Evolutionary conservation across 2,113 vertebrate genomes (phyloP), one percentile per base, ranked within the genome.

Genomic region (Macquaria australasica): DNA sequence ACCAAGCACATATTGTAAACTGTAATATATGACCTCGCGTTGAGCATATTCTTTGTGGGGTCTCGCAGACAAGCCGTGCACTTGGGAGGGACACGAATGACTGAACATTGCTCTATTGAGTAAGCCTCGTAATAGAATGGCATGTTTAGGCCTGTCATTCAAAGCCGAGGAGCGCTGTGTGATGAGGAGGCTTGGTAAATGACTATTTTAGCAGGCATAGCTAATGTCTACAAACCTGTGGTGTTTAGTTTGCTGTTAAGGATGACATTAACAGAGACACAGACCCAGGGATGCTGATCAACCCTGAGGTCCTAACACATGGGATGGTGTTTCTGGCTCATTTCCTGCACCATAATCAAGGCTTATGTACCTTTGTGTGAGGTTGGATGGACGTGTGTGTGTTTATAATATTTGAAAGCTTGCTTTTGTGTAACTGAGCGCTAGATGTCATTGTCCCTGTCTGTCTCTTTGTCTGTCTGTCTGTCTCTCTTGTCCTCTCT

Each of bases 221-320:
- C 88, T 94, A 95, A 95, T 94, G 87, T 93, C 90, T 91, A 90
- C 92, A 93, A 88, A 93, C 79, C 94, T 93, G 92, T 93, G 88
- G 91, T 95, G 89, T 91, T 92, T 93, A 91, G 89, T 90, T 92
- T 92, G 90, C 89, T 94, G 92, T 95, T 94, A 92, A 91, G 91
- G 91, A 89, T 79, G 89, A 89, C 92, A 93, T 93, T 93, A 93
- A 90, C 90, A 88, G 83, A 92, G 92, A 91, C 80, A 70, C 94
- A 95, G 94, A 96, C 95, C 95, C 94, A 94, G 93, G 94, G 95
- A 95, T 95, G 93, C 93, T 92, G 89, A 88, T 91, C 79, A 93
- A 94, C 89, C 94, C 96, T 90, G 94, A 96, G 92, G 92, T 91
- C 91, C 90, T 91, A 91, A 93, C 92, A 93, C 83, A 89, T 89